These are phyloP conservation scores for Cheilosia vernalis DNA, from an alignment of 2,888 invertebrate genomes.

Conservation along the genomic window DNA sequence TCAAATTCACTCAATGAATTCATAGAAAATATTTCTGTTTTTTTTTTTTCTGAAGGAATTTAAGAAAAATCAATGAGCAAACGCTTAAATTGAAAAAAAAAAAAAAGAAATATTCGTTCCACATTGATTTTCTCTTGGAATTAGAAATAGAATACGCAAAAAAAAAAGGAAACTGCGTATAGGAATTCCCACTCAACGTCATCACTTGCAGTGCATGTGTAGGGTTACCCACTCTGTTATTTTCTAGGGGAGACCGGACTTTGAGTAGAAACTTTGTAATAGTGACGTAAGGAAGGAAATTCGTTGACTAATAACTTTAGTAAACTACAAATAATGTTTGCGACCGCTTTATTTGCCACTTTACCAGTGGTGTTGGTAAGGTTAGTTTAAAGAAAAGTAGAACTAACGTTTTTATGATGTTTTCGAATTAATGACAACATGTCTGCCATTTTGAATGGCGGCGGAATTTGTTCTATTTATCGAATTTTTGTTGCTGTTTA, in stretches of 20 bases:
- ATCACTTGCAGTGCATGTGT: constrained; percentile 3
- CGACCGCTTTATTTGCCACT: too few species aligned
- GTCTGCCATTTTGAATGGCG: constrained; percentile 64
- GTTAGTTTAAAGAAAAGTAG: neutral
- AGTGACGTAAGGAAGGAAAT: constrained; percentile 62
- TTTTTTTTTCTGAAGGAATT: neutral
- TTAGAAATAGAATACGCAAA: neutral
- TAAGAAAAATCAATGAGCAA: constrained; percentile 4
- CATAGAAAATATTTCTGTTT: neutral
- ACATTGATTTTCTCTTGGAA: constrained; percentile 18
- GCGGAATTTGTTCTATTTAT: constrained; percentile 10
- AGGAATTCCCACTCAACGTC: constrained; percentile 43
- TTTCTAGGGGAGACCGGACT: constrained; percentile 29
- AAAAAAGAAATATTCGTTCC: neutral
- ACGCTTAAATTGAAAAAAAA: constrained; percentile 12
- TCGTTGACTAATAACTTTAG: neutral
- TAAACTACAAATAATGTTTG: neutral
- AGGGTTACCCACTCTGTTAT: constrained; percentile 12
- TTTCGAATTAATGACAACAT: constrained; percentile 52
- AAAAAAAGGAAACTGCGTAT: neutral
- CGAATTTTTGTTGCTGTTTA: neutral
- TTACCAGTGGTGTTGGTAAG: neutral
- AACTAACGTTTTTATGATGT: neutral
- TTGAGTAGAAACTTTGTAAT: constrained; percentile 31
- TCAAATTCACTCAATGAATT: constrained; percentile 36